Evolutionary conservation across 2,888 invertebrate species (phyloP).

Genomic region (Cecidostiba fungosa): DNA sequence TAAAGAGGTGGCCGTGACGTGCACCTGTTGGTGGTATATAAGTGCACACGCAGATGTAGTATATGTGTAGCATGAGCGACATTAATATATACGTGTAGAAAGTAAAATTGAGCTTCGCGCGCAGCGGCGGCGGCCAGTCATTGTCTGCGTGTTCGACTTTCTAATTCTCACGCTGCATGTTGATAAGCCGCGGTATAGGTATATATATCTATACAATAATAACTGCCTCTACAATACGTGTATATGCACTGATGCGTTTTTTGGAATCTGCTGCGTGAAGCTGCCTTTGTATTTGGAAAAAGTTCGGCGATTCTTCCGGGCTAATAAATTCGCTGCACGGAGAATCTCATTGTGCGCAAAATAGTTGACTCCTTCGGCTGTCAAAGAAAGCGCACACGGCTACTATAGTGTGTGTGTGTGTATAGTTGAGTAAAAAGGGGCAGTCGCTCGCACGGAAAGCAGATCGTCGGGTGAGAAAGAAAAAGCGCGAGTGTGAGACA

Average conservation of each 20-base stretch:
- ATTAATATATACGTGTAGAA: slow-evolving; percentile 26
- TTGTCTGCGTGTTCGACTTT: slow-evolving; percentile 14
- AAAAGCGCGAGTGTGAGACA: neutral
- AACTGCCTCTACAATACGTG: too few relatives aligned
- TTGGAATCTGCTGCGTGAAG: too few relatives aligned
- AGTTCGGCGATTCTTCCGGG: too few relatives aligned
- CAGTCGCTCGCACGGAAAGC: neutral
- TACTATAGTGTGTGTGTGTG: too few relatives aligned
- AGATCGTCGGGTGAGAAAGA: neutral
- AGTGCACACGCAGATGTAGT: neutral
- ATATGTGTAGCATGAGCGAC: neutral
- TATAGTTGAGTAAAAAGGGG: neutral
- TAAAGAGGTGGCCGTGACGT: slow-evolving; percentile 13
- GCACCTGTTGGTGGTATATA: slow-evolving; percentile 38
- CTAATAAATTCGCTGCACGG: too few relatives aligned
- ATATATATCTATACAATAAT: too few relatives aligned
- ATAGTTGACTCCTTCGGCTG: neutral
- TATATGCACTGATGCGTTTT: too few relatives aligned
- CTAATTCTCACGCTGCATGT: slow-evolving; percentile 52
- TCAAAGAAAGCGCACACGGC: neutral
- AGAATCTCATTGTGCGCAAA: neutral
- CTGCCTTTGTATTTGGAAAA: too few relatives aligned
- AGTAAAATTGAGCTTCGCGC: neutral
- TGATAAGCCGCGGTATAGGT: neutral
- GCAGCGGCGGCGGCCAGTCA: neutral